These are phyloP conservation scores for Botrylloides violaceus DNA, from an alignment of 23 tunicate species.

Conservation along the genomic window DNA sequence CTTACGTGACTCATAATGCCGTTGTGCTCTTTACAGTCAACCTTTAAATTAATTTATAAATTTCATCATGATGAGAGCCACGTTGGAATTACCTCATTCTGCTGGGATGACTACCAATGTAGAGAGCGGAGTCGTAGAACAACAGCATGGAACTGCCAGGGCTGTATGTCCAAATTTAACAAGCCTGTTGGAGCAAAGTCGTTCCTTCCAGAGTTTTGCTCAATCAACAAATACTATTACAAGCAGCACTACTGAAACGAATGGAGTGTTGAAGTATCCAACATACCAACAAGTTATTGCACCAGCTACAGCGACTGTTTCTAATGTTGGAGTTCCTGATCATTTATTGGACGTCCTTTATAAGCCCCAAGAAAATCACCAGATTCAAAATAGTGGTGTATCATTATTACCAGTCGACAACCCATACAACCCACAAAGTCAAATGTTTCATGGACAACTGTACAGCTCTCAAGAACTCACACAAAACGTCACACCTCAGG, in stretches of 20 bases:
- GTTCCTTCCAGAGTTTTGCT: neutral
- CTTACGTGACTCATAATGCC: too few relatives aligned
- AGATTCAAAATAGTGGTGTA: neutral
- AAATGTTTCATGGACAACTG: neutral
- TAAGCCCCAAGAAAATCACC: neutral
- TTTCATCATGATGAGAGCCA: neutral
- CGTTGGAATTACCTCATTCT: conserved; percentile 15
- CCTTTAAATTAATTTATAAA: too few relatives aligned
- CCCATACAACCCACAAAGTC: neutral
- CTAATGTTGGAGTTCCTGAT: neutral
- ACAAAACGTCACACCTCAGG: neutral
- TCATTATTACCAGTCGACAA: neutral
- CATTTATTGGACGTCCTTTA: conserved; percentile 5
- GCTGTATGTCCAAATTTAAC: conserved; percentile 9
- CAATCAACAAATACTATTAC: neutral
- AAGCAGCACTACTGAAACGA: neutral
- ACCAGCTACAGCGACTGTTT: neutral
- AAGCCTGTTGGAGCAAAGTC: conserved; percentile 6
- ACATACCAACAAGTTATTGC: neutral
- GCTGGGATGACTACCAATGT: neutral
- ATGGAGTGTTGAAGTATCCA: neutral
- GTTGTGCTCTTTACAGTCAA: too few relatives aligned
- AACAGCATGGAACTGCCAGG: neutral
- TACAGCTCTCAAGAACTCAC: neutral
- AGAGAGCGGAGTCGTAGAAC: neutral